Base-by-base conservation (phyloP, 2,113 vertebrate species). In the Falcunculus frontatus region DNA sequence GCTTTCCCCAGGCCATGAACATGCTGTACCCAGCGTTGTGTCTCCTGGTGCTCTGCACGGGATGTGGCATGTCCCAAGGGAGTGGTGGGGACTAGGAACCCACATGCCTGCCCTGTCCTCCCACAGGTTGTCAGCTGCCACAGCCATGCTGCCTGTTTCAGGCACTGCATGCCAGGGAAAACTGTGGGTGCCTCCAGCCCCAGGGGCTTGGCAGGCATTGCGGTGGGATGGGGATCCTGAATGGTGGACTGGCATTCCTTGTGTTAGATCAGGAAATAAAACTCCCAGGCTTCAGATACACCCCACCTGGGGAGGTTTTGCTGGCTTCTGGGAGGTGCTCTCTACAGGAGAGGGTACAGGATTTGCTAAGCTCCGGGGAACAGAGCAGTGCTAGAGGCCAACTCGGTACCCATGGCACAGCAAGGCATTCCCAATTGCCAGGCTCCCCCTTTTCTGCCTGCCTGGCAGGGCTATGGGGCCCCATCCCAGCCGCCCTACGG, bases 391-490 rank as follows among this genome's bases (percentile, higher is more conserved):
- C 76, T 27, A 17, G 55, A 49, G 49, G 46, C 63, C 0, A 2
- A 8, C 35, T 26, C 57, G 9, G 53, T 37, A 87, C 73, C 73
- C 4, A 0, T 6, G 26, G 35, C 4, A 6, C 62, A 63, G 56
- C 2, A 1, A 37, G 85, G 33, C 53, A 63, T 68, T 81, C 70
- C 70, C 0, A 0, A 29, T 0, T 3, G 53, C 41, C 84, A 13
- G 67, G 57, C 65, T 88, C 56, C 30, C 82, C 39, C 52, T 91
- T 53, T 64, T 1, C 46, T 4, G 3, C 18, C n/a, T 5, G 9
- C 37, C 59, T 8, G 55, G 46, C 20, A 30, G 46, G 8, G 3
- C 2, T 3, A 0, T 0, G 1, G 69, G 35, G 7, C 37, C 42
- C 65, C 27, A 5, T 52, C 57, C 44, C 63, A 41, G 67, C 39